Percentiles rank a stretch among this genome's conserved stretches.
phyloP scores from a whole-genome alignment of 2,888 invertebrate species.

The Elysia crispata region DNA sequence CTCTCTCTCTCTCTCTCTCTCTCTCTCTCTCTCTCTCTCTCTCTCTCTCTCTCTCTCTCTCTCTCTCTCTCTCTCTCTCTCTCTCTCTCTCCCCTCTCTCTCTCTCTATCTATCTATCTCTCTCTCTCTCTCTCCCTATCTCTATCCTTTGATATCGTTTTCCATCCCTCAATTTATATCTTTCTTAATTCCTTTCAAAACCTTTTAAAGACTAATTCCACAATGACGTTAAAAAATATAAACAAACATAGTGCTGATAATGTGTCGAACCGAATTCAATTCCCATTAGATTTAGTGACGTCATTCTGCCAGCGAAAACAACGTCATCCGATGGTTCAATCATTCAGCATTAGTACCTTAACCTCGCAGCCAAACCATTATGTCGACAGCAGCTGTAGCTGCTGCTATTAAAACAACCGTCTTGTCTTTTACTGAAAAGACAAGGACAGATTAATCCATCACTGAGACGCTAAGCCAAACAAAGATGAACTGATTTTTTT shows the following conservation, averaged over 20 bases:
- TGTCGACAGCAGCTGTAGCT: too few relatives aligned
- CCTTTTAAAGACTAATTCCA: too few relatives aligned
- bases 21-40: constrained; percentile 3
- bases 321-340: background rate
- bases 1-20: background rate
- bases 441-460: too few relatives aligned
- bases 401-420: too few relatives aligned
- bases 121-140: constrained; percentile 7
- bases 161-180: constrained; percentile 1
- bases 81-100: background rate
- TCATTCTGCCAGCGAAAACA: background rate
- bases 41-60: background rate
- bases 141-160: constrained; percentile 16
- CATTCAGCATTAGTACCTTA: background rate
- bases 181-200: constrained; percentile 9
- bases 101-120: constrained; percentile 1
- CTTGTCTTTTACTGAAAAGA: too few relatives aligned
- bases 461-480: too few relatives aligned
- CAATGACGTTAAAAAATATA: too few relatives aligned
- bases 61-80: background rate
- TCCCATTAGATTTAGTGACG: background rate
- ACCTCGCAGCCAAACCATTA: too few relatives aligned
- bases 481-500: too few relatives aligned
- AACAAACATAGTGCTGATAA: background rate
- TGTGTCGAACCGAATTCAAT: background rate